Base-by-base conservation (phyloP, 2,113 vertebrate genomes). In the Hystrix brachyura region DNA sequence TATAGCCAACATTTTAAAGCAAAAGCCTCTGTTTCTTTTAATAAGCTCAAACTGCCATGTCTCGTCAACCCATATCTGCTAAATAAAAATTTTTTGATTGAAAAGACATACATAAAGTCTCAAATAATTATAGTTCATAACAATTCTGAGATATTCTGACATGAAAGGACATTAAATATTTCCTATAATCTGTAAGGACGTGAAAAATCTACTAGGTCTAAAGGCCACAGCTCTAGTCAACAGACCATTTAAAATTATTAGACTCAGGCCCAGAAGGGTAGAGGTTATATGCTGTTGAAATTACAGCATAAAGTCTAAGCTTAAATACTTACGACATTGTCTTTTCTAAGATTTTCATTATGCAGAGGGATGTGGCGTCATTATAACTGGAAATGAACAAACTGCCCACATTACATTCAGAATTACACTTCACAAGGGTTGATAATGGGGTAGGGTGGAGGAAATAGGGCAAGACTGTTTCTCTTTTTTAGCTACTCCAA, bases 1-100 rank as follows among this genome's bases (percentile, higher is more conserved):
- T 84, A 97, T 43, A 97, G 21, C 95, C 7, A 97, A 97, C 78
- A 86, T 96, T 98, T 97, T 96, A 95, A 98, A 97, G 92, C 79
- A 97, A 98, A 97, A 97, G 48, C 15, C 83, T 83, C 18, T 97
- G 62, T 85, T 98, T 98, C 85, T 96, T 98, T 98, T 90, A 98
- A 98, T 69, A 91, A 96, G 43, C 55, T 96, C 96, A 97, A 98
- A 93, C 12, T 87, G 97, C 89, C 25, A 96, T 19, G 91, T 98
- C 86, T 89, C 98, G 96, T 94, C 27, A 10, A 97, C 18, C 25
- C 13, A 85, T 81, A 92, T 95, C 69, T 69, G 94, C 96, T 92
- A 94, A n/a, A n/a, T n/a, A 97, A 97, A 95, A 96, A 80, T 82
- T 25, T 91, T 92, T 34, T 91, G 64, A 97, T 12, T 95, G 97